A percentile compares a stretch with the other conserved stretches of the same genome.
These are phyloP conservation scores for Pterophyllum scalare DNA, from an alignment of 2,113 vertebrate genomes.

Conservation along the genomic window DNA sequence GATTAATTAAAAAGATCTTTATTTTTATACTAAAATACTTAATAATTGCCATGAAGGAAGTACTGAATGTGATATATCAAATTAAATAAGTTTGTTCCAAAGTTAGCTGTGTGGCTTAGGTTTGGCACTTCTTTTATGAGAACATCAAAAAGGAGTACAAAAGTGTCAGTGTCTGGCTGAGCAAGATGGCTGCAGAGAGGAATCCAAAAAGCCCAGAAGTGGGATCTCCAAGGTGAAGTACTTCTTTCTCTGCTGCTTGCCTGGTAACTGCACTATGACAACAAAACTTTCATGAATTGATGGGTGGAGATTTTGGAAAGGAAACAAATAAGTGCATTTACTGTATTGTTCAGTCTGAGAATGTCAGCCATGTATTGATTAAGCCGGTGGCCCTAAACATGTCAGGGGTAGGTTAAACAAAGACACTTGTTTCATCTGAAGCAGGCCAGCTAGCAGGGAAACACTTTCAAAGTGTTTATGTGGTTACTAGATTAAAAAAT, in stretches of 20 bases:
- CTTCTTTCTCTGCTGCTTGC: background rate
- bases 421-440: too few relatives aligned
- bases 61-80: background rate
- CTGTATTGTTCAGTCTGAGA: too few relatives aligned
- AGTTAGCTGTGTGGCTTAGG: background rate
- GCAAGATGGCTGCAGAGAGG: background rate
- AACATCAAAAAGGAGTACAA: background rate
- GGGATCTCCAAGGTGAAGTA: background rate
- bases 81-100: background rate
- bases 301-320: background rate
- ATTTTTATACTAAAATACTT: too few relatives aligned
- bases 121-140: background rate
- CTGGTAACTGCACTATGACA: background rate
- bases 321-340: background rate
- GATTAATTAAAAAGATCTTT: too few relatives aligned
- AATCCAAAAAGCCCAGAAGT: background rate
- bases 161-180: background rate
- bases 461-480: too few relatives aligned
- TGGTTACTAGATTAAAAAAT: background rate
- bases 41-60: too few relatives aligned
- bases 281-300: too few relatives aligned
- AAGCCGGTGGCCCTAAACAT: too few relatives aligned
- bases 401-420: too few relatives aligned
- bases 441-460: too few relatives aligned
- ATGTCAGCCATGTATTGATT: too few relatives aligned